Evolutionary conservation across 2,113 vertebrate genomes (phyloP).

Genomic region (Marmota flaviventris): DNA sequence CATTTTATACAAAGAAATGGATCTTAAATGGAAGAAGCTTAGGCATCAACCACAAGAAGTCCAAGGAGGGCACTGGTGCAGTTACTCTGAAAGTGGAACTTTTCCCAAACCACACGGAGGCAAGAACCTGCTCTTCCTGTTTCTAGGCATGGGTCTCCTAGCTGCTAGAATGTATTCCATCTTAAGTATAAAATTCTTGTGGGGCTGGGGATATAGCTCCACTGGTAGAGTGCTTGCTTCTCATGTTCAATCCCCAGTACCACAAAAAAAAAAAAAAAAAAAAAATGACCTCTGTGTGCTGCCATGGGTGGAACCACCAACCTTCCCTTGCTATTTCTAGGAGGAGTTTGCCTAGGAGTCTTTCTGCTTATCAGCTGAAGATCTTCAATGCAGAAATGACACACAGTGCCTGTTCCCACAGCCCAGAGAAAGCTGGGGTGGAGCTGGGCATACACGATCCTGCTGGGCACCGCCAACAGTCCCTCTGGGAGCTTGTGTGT

Average conservation of each 20-base stretch:
- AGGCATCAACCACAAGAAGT: neutral
- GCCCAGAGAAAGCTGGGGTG: neutral
- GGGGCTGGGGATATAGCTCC: too few relatives aligned
- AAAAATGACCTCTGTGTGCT: neutral
- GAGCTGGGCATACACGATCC: neutral
- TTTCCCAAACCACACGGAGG: neutral
- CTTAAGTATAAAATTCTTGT: neutral
- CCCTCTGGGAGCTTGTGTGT: too few relatives aligned
- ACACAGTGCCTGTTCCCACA: neutral
- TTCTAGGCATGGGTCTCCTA: neutral
- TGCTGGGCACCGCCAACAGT: neutral
- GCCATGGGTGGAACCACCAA: neutral
- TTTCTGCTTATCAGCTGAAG: neutral
- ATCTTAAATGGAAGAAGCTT: neutral
- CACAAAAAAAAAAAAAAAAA: too few relatives aligned
- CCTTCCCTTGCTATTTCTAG: neutral
- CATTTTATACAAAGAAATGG: slow-evolving; percentile 23
- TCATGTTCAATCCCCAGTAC: too few relatives aligned
- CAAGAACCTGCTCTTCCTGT: neutral
- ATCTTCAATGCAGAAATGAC: neutral
- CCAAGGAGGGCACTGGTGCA: neutral
- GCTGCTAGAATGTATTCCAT: neutral
- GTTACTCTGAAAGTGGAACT: neutral
- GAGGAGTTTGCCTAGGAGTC: neutral
- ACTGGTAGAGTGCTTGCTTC: too few relatives aligned